phyloP scores from a whole-genome alignment of 2,113 vertebrate genomes.

The Hydrochoerus hydrochaeris region DNA sequence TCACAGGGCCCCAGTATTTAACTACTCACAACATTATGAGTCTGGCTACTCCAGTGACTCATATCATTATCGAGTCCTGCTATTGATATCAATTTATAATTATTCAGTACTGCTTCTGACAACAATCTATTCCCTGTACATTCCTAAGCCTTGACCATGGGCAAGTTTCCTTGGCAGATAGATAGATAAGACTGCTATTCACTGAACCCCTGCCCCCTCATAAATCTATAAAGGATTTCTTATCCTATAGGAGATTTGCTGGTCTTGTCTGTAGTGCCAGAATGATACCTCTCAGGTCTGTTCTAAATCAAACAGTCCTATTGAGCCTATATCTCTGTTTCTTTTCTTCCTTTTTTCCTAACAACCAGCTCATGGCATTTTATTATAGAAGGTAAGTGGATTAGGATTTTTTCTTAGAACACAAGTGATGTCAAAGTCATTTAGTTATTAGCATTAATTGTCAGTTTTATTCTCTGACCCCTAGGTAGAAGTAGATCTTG shows the following conservation, averaged over 20 bases:
- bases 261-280: background rate
- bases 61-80: background rate
- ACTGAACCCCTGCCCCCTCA: background rate
- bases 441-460: background rate
- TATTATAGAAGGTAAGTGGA: background rate
- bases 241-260: background rate
- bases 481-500: background rate
- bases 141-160: background rate
- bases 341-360: background rate
- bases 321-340: background rate
- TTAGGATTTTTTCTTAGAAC: background rate
- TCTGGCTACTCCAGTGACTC: background rate
- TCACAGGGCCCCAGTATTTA: background rate
- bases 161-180: background rate
- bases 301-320: background rate
- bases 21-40: background rate
- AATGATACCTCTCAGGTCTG: background rate
- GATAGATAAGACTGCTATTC: background rate
- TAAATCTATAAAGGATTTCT: background rate
- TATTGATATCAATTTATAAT: background rate
- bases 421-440: background rate
- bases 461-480: background rate
- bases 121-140: background rate
- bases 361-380: background rate
- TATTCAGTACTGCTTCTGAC: background rate